Evolutionary conservation across 2,888 invertebrate genomes (phyloP).

Genomic region (Oeneis ivallda): DNA sequence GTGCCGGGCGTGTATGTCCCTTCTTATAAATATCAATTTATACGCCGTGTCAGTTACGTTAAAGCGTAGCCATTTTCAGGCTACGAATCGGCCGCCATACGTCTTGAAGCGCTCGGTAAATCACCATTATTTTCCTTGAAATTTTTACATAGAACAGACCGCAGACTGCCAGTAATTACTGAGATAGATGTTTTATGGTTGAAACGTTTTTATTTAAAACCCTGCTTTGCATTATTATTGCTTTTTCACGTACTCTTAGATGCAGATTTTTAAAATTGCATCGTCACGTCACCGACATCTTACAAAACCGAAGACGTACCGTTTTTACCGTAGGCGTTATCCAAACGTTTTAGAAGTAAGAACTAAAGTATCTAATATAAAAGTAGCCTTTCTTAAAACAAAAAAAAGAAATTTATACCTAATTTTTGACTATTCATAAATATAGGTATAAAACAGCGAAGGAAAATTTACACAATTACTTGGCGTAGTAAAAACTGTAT

Average conservation of each 20-base stretch:
- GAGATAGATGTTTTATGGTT: slow-evolving; percentile 36
- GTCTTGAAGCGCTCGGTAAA: slow-evolving; percentile 58
- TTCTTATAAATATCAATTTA: slow-evolving; percentile 82
- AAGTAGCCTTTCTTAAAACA: too few species aligned
- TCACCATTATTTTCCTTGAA: slow-evolving; percentile 58
- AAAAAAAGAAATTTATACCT: too few species aligned
- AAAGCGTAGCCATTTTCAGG: slow-evolving; percentile 71
- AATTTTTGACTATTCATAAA: too few species aligned
- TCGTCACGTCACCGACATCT: too few species aligned
- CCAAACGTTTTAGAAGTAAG: too few species aligned
- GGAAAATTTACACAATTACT: too few species aligned
- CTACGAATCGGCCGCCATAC: slow-evolving; percentile 69
- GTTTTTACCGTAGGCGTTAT: too few species aligned
- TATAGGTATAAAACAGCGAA: too few species aligned
- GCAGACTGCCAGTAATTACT: slow-evolving; percentile 37
- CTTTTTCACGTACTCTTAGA: slow-evolving; percentile 27
- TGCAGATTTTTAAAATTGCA: background rate
- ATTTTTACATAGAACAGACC: slow-evolving; percentile 46
- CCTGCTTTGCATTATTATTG: slow-evolving; percentile 34
- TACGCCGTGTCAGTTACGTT: slow-evolving; percentile 74
- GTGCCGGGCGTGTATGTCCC: slow-evolving; percentile 69
- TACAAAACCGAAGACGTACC: too few species aligned
- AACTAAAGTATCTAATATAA: too few species aligned
- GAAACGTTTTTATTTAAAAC: slow-evolving; percentile 33
- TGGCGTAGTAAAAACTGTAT: too few species aligned